Percentiles rank a stretch among this genome's conserved stretches.
Conservation (phyloP, 2,797 vertebrate genomes). For the Stomatorhinus walkeri region DNA sequence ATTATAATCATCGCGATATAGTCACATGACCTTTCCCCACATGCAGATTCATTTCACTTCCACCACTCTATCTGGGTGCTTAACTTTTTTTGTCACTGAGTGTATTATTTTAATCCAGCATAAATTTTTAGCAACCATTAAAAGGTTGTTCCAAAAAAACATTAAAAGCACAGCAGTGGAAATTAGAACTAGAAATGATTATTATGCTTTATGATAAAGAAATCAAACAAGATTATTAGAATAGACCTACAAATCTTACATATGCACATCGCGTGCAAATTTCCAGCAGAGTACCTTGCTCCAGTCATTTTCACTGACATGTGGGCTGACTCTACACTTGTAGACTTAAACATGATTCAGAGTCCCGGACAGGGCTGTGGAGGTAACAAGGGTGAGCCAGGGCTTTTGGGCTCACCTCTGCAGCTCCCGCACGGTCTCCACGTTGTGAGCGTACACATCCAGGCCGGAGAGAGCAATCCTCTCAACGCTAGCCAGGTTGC, state of each 20-base stretch:
- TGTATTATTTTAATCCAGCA: not conserved
- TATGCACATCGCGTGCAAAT: not conserved
- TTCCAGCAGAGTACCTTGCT: not conserved
- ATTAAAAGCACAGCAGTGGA: not conserved
- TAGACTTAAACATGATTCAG: not conserved
- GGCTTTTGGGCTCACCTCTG: conserved; percentile 66
- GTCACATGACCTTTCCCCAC: not conserved
- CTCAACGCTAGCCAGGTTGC: conserved; percentile 77
- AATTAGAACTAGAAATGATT: not conserved
- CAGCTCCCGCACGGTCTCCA: conserved; percentile 88
- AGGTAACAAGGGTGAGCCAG: not conserved
- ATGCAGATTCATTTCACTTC: not conserved
- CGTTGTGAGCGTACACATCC: conserved; percentile 92
- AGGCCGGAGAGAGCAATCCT: conserved; percentile 78
- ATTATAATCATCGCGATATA: too few relatives aligned
- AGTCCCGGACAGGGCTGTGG: not conserved
- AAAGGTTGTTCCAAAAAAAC: not conserved
- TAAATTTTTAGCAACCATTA: not conserved
- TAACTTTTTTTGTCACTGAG: not conserved
- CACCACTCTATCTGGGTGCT: not conserved
- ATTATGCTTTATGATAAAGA: not conserved
- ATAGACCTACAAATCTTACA: not conserved
- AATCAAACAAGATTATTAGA: not conserved
- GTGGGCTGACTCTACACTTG: not conserved
- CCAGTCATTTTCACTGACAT: not conserved